phyloP scores from a whole-genome alignment of 2,797 vertebrate genomes.

The Pantherophis alleghaniensis region DNA sequence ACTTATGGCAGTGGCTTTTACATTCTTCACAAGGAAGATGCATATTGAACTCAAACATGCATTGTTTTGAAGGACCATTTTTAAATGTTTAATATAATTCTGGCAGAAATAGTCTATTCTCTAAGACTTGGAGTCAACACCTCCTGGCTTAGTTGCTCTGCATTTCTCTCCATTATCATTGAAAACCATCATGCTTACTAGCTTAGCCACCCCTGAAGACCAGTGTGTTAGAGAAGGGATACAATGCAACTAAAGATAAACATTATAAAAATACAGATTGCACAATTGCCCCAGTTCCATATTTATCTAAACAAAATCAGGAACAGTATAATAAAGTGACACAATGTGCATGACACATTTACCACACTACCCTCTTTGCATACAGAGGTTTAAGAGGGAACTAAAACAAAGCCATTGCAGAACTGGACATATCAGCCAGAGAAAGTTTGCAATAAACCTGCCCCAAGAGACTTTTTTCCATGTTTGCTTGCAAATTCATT shows the following conservation, averaged over 20 bases:
- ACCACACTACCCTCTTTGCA: background rate
- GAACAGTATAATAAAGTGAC: background rate
- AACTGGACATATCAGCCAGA: background rate
- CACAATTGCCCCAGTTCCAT: background rate
- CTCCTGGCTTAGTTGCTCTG: background rate
- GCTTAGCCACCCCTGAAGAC: background rate
- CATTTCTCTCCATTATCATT: background rate
- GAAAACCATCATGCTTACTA: background rate
- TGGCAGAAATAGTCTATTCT: background rate
- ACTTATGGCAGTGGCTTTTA: background rate
- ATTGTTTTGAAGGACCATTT: background rate
- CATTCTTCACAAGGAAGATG: background rate
- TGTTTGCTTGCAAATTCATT: background rate
- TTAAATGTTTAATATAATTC: background rate
- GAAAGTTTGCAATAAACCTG: background rate
- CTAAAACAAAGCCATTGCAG: background rate
- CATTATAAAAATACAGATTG: background rate
- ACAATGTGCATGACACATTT: background rate
- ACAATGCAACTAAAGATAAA: background rate
- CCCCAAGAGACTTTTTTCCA: background rate
- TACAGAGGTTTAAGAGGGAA: background rate
- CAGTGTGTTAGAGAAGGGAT: background rate
- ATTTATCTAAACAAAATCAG: background rate
- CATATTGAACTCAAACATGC: background rate
- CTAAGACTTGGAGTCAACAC: background rate